phyloP scores from a whole-genome alignment of 2,797 vertebrate genomes.

The Pelobates cultripes region DNA sequence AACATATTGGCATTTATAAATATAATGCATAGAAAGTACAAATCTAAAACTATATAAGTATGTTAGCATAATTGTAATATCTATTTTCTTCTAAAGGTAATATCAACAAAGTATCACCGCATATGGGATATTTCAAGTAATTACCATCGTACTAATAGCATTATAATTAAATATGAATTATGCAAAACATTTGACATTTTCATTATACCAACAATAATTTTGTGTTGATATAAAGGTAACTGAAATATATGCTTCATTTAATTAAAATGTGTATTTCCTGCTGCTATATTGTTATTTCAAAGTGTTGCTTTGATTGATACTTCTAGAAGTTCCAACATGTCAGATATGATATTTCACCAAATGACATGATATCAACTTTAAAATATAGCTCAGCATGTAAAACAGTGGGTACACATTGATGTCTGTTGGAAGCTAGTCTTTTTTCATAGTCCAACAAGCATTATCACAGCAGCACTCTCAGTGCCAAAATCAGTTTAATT shows the following conservation, averaged over 20 bases:
- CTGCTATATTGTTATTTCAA: background rate
- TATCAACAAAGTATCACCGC: too few species aligned
- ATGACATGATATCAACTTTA: constrained; percentile 46
- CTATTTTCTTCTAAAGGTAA: too few species aligned
- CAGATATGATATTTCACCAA: constrained; percentile 49
- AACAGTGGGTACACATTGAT: constrained; percentile 44
- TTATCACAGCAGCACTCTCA: constrained; percentile 40
- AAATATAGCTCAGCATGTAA: constrained; percentile 46
- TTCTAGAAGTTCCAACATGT: constrained; percentile 38
- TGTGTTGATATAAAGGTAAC: background rate
- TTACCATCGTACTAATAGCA: background rate
- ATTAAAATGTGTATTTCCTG: background rate
- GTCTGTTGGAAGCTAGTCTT: constrained; percentile 47
- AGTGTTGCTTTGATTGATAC: constrained; percentile 45
- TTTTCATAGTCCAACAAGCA: constrained; percentile 41
- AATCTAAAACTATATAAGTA: too few species aligned
- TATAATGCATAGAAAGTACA: too few species aligned
- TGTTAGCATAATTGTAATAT: too few species aligned
- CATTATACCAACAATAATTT: constrained; percentile 20
- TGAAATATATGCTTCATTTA: background rate
- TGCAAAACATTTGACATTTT: background rate
- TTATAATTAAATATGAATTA: background rate
- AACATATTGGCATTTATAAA: too few species aligned
- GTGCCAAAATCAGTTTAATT: constrained; percentile 29
- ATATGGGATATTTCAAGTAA: background rate